phyloP scores from a whole-genome alignment of 2,888 invertebrate genomes.

The Rhorus exstirpatorius region DNA sequence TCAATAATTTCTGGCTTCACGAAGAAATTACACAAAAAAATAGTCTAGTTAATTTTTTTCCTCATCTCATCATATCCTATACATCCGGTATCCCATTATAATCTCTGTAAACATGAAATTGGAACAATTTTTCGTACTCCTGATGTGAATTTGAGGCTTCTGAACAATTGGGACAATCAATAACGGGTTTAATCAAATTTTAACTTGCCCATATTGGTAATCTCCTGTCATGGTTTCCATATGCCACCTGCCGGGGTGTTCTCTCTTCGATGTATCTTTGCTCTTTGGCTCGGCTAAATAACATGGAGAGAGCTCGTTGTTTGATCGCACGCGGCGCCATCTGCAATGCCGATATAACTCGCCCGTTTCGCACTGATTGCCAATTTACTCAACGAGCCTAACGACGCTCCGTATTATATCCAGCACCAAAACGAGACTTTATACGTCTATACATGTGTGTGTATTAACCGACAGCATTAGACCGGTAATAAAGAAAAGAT shows the following conservation, averaged over 20 bases:
- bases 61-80: too few species aligned
- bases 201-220: conserved; percentile 60
- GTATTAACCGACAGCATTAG: background rate
- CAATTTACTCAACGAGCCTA: conserved; percentile 60
- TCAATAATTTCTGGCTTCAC: background rate
- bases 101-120: too few species aligned
- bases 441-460: background rate
- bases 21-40: background rate
- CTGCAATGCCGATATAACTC: conserved; percentile 43
- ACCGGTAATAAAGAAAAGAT: conserved; percentile 5
- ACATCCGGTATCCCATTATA: too few species aligned
- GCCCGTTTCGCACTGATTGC: conserved; percentile 63
- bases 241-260: conserved; percentile 14
- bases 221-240: conserved; percentile 49
- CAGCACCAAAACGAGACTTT: conserved; percentile 16
- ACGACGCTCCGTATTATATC: conserved; percentile 18
- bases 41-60: background rate
- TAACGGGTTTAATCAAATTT: conserved; percentile 58
- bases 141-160: background rate
- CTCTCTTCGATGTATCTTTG: conserved; percentile 29
- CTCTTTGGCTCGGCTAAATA: conserved; percentile 25
- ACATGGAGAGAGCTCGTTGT: conserved; percentile 44
- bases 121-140: too few species aligned
- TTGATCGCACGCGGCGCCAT: conserved; percentile 23
- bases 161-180: conserved; percentile 44